Evolutionary conservation across 2,113 vertebrate species (phyloP).

Genomic region (Sarotherodon lohbergeri): DNA sequence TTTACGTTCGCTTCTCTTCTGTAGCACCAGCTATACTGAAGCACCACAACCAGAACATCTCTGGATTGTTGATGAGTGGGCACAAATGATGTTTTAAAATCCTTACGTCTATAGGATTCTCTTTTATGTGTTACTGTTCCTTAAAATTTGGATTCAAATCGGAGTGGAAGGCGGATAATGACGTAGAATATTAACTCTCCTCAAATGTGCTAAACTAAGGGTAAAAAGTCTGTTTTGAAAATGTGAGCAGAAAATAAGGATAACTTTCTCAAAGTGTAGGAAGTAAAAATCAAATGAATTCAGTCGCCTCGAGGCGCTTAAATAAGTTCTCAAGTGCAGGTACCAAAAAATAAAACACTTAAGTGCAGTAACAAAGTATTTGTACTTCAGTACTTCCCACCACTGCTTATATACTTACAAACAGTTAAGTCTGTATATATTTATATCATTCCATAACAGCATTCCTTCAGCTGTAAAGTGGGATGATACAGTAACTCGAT

Average conservation of each 20-base stretch:
- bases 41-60: background rate
- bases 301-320: rapidly evolving
- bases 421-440: background rate
- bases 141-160: background rate
- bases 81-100: background rate
- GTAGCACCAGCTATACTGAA: background rate
- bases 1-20: background rate
- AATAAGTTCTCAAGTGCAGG: background rate
- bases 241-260: background rate
- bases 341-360: background rate
- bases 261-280: background rate
- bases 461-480: background rate
- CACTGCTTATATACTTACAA: background rate
- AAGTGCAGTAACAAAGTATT: background rate
- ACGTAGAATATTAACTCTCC: background rate
- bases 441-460: background rate
- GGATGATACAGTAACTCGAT: background rate
- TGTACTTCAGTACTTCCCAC: background rate
- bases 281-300: background rate
- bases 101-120: background rate
- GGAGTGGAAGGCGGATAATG: background rate
- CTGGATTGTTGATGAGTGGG: background rate
- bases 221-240: background rate
- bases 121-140: background rate
- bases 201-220: background rate